These are phyloP conservation scores for Colaptes auratus DNA, from an alignment of 2,113 vertebrate species.

Conservation along the genomic window DNA sequence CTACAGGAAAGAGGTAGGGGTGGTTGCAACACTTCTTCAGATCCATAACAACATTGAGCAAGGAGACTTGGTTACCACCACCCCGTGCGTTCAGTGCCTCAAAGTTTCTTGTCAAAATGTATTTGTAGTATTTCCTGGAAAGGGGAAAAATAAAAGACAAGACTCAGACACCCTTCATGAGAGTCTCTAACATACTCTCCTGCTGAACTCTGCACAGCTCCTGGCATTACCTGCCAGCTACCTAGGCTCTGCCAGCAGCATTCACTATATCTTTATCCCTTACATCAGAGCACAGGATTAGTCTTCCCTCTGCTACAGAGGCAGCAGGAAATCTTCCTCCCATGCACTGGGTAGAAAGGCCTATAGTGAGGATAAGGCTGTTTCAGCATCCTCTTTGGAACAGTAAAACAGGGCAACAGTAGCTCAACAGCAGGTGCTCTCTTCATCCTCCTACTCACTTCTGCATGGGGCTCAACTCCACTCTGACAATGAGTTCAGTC, in stretches of 20 bases:
- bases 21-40: conserved; percentile 99
- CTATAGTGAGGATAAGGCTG: not conserved
- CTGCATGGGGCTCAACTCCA: conserved; percentile 97
- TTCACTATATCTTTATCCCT: not conserved
- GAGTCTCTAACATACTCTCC: not conserved
- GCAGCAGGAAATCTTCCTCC: not conserved
- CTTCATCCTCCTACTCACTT: conserved; percentile 81
- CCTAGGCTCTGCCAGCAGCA: not conserved
- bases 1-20: conserved; percentile 96
- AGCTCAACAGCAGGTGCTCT: not conserved
- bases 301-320: not conserved
- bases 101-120: conserved; percentile 96
- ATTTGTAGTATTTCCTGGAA: conserved; percentile 96
- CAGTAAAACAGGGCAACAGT: not conserved
- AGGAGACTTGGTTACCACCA: conserved; percentile 94
- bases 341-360: not conserved
- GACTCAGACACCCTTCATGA: not conserved
- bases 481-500: conserved; percentile 94
- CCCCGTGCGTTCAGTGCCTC: conserved; percentile 95
- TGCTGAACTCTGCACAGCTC: not conserved
- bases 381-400: not conserved
- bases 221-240: not conserved
- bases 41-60: conserved; percentile 98
- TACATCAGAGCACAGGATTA: not conserved
- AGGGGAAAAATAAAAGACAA: not conserved